phyloP scores from a whole-genome alignment of 2,797 vertebrate genomes.

The Paguma larvata region DNA sequence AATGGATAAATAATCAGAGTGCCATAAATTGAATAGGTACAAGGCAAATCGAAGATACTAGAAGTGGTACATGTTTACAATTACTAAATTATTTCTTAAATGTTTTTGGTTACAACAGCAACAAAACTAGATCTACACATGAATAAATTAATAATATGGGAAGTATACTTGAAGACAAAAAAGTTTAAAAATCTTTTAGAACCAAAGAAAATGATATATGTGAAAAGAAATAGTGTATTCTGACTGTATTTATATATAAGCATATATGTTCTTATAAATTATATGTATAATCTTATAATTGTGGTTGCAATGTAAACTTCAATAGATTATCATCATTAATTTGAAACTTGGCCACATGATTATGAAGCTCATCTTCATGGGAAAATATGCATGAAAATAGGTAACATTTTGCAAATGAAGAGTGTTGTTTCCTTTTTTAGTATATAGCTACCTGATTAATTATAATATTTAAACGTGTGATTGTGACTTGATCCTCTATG shows the following conservation, averaged over 20 bases:
- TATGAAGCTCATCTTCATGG: slow-evolving; percentile 3
- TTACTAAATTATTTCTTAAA: background rate
- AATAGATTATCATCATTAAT: slow-evolving; percentile 11
- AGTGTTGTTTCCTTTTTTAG: background rate
- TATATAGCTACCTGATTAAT: background rate
- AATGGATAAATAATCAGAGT: background rate
- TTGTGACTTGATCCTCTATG: background rate
- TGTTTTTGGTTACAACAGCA: background rate
- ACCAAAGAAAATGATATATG: background rate
- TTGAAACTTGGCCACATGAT: background rate
- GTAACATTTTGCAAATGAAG: background rate
- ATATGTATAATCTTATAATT: background rate
- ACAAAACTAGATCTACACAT: background rate
- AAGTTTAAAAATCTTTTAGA: background rate
- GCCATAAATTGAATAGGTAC: background rate
- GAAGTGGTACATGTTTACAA: background rate
- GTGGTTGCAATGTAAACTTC: background rate
- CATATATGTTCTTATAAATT: background rate
- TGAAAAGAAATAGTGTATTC: background rate
- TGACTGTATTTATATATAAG: background rate
- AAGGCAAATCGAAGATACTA: background rate
- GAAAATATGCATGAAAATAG: background rate
- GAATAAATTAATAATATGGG: background rate
- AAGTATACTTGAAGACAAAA: slow-evolving; percentile 27
- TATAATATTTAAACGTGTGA: background rate